Evolutionary conservation across 2,113 vertebrate species (phyloP), one percentile per base, ranked within the genome.

Genomic region (Nansenia antarctica): DNA sequence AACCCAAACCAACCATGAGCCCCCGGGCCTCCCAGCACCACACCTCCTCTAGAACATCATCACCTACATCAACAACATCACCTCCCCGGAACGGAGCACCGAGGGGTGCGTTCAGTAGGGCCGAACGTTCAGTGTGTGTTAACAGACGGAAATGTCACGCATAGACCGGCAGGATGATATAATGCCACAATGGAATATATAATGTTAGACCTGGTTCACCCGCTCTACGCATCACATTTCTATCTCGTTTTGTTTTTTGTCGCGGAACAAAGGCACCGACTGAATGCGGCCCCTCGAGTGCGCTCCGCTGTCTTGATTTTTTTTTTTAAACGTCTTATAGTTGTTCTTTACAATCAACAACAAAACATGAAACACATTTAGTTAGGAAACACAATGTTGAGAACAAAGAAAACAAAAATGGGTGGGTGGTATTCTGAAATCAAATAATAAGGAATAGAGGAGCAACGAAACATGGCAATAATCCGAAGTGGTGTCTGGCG

Each of bases 401-500:
- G 65, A 72, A 67, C 67, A 67, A 35, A 63, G 6, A 63, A 42
- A 63, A 11, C 27, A 27, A 67, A 85, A 83, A 86, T 69, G 0
- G 6, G 22, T 65, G 35, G n/a, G 52, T 61, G 49, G 65, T 72
- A 67, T 69, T 85, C 9, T 79, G 67, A 83, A 86, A 80, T 77
- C 27, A 77, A 79, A 87, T n/a, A 77, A 29, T 74, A 80, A 60
- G 15, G 65, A 85, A 70, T 67, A 82, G 74, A 81, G 80, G 74
- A 77, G 85, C 68, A 86, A 84, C 68, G 85, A 84, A 88, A 81
- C 79, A 86, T 88, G 85, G 81, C 82, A 79, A 82, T 77, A 79
- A 87, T 85, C 82, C 80, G 71, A 79, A 82, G 85, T 86, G 87
- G 84, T 87, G 86, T 87, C 85, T 82, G 85, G 85, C 79, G 84